phyloP scores from a whole-genome alignment of 2,888 invertebrate species.

The Bellardia pandia region DNA sequence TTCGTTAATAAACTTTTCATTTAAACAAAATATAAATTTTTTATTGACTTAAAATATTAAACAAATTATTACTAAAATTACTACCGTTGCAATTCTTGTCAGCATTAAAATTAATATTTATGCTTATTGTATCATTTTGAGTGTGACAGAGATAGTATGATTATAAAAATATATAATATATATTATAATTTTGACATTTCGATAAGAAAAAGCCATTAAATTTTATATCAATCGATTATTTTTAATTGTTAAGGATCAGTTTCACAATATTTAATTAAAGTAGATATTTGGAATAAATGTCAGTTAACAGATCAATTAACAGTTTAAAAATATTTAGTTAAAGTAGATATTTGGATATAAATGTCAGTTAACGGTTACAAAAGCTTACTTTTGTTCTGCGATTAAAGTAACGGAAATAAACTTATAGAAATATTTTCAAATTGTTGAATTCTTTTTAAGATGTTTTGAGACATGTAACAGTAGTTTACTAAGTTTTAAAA shows the following conservation, averaged over 20 bases:
- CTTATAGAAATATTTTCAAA: no score
- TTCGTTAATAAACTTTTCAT: constrained; percentile 49
- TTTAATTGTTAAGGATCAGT: constrained; percentile 22
- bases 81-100: constrained; percentile 41
- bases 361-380: no score
- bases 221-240: constrained; percentile 30
- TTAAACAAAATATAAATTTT: constrained; percentile 35
- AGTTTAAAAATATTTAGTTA: constrained; percentile 34
- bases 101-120: constrained; percentile 24
- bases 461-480: no score
- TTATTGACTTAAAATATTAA: constrained; percentile 46
- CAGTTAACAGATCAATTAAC: neutral
- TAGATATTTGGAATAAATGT: neutral
- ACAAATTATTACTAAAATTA: constrained; percentile 61
- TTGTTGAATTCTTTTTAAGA: no score
- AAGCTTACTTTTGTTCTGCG: no score
- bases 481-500: neutral
- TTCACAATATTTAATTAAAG: constrained; percentile 34
- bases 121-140: constrained; percentile 28
- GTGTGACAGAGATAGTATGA: constrained; percentile 2
- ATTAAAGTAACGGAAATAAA: no score
- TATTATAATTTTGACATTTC: constrained; percentile 37
- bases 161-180: constrained; percentile 53
- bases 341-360: neutral
- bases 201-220: constrained; percentile 42